A percentile compares a stretch with the other conserved stretches of the same genome.
Conservation (phyloP, 2,888 invertebrate genomes). For the Amiota mariae region DNA sequence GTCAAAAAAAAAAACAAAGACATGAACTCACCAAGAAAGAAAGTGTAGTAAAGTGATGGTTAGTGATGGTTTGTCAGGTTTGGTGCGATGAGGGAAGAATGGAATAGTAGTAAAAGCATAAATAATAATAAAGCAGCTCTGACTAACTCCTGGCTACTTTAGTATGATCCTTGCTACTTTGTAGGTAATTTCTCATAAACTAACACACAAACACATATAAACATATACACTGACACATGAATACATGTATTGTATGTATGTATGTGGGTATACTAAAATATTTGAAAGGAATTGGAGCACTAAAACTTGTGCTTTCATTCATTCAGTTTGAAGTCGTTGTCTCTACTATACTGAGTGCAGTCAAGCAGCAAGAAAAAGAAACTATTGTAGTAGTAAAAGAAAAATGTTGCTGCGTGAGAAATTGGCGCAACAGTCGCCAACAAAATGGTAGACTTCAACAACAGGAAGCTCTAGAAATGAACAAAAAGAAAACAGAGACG, state of each 20-base stretch:
- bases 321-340: background rate
- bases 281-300: slow-evolving; percentile 7
- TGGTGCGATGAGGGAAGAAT: too few species aligned
- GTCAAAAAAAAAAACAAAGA: too few species aligned
- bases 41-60: too few species aligned
- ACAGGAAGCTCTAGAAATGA: slow-evolving; percentile 6
- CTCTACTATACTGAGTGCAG: background rate
- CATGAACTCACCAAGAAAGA: too few species aligned
- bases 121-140: slow-evolving; percentile 18
- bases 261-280: too few species aligned
- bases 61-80: too few species aligned
- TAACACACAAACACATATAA: background rate
- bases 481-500: background rate
- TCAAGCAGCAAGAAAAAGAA: slow-evolving; percentile 5
- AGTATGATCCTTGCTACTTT: slow-evolving; percentile 24
- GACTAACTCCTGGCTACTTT: slow-evolving; percentile 6
- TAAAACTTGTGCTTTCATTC: slow-evolving; percentile 22
- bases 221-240: background rate
- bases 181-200: slow-evolving; percentile 27
- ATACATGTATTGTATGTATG: too few species aligned
- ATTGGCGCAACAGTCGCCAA: slow-evolving; percentile 22
- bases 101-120: slow-evolving; percentile 14
- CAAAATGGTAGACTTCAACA: background rate
- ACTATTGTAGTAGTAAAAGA: background rate
- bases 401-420: slow-evolving; percentile 16